phyloP scores from a whole-genome alignment of 2,888 invertebrate genomes.

The Globia sparganii region DNA sequence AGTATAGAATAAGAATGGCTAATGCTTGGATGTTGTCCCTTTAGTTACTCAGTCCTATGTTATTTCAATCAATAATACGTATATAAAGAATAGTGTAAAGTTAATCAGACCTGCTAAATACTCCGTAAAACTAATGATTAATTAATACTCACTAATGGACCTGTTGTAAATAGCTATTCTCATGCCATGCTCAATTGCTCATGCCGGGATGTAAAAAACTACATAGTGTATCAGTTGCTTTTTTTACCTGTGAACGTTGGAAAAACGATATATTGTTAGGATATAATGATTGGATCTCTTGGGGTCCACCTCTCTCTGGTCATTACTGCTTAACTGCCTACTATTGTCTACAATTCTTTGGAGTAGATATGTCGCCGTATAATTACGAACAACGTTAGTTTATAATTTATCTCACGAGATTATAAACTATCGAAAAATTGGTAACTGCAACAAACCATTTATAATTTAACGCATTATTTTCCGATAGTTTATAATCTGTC shows the following conservation, averaged over 20 bases:
- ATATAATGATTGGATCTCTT: neutral
- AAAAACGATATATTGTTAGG: neutral
- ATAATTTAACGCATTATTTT: too few species aligned
- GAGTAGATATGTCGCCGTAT: neutral
- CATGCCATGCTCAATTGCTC: constrained; percentile 56
- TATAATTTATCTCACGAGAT: neutral
- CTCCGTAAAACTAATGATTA: constrained; percentile 29
- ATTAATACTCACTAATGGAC: constrained; percentile 26
- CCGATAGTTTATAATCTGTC: neutral
- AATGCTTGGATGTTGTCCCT: neutral
- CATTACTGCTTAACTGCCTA: neutral
- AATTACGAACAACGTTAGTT: neutral
- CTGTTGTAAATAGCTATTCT: constrained; percentile 47
- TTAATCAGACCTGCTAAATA: constrained; percentile 28
- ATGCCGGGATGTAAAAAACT: constrained; percentile 62
- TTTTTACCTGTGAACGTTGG: constrained; percentile 15
- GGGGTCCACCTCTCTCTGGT: too few species aligned
- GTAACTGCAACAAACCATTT: neutral
- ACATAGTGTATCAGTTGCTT: constrained; percentile 65
- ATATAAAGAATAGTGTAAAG: neutral
- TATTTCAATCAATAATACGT: neutral
- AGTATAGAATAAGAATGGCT: neutral
- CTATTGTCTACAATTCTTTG: neutral
- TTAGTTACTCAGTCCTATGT: neutral
- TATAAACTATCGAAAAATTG: neutral